Percentiles rank a stretch among this genome's conserved stretches.
Evolutionary conservation across 2,797 vertebrate species (phyloP).

Genomic region (Pseudomugil tenellus): DNA sequence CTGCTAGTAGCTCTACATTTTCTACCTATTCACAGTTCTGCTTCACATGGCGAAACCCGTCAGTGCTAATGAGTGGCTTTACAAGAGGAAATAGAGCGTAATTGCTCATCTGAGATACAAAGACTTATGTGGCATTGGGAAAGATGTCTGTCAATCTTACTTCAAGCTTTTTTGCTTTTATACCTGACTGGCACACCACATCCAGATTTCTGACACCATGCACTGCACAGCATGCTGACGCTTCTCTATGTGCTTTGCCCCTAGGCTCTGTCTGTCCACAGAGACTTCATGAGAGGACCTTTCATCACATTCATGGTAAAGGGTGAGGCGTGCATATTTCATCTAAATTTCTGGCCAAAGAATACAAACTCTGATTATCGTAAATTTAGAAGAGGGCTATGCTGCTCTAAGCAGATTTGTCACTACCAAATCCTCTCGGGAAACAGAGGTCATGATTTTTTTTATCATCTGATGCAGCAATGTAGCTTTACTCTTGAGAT

Average conservation of each 20-base stretch:
- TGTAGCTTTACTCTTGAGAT: constrained; percentile 12
- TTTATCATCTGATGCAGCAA: constrained; percentile 49
- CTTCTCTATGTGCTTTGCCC: constrained; percentile 62
- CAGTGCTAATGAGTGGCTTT: constrained; percentile 74
- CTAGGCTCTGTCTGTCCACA: constrained; percentile 62
- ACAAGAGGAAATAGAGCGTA: constrained; percentile 72
- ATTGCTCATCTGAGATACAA: constrained; percentile 58
- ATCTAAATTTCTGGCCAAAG: constrained; percentile 55
- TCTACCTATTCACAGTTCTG: constrained; percentile 72
- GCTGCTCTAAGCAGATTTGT: constrained; percentile 53
- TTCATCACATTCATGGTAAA: constrained; percentile 65
- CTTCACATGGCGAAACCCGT: constrained; percentile 74
- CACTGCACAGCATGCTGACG: constrained; percentile 40
- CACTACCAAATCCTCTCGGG: constrained; percentile 38
- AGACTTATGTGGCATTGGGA: constrained; percentile 22
- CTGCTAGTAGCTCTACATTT: constrained; percentile 64
- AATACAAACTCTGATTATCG: constrained; percentile 66
- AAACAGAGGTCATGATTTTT: constrained; percentile 57
- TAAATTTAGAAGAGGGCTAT: constrained; percentile 53
- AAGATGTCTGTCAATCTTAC: constrained; percentile 49
- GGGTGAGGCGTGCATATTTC: constrained; percentile 52
- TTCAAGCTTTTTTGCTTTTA: constrained; percentile 27
- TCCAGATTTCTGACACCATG: constrained; percentile 48
- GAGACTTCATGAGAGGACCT: constrained; percentile 58
- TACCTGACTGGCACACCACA: constrained; percentile 28